Evolutionary conservation across 92 coral and sea anemone genomes (phyloP).

Genomic region (Parazoanthus darwini): DNA sequence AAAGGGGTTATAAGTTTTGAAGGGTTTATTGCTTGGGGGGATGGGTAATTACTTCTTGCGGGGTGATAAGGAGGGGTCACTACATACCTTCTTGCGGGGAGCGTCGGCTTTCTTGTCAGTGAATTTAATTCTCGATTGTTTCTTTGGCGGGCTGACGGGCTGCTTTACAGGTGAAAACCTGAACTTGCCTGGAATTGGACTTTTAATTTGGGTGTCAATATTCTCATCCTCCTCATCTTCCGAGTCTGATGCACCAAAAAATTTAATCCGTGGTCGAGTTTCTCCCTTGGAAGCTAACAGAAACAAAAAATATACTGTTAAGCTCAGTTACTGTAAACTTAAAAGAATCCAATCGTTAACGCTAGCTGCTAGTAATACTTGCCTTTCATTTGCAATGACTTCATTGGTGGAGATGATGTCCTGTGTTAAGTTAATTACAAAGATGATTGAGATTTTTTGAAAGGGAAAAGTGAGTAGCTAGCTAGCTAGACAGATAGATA

Average conservation of each 20-base stretch:
- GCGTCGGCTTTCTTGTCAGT: slow-evolving; percentile 33
- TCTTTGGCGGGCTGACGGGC: slow-evolving; percentile 20
- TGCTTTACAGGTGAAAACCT: slow-evolving; percentile 20
- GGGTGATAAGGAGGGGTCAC: too few species aligned
- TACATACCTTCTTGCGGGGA: slow-evolving; percentile 22
- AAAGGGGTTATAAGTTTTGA: too few species aligned
- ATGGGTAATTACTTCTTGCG: too few species aligned
- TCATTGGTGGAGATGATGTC: slow-evolving; percentile 10
- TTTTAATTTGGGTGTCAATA: slow-evolving; percentile 7
- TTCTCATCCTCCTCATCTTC: slow-evolving; percentile 49
- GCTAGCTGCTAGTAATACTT: neutral
- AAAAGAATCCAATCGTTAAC: neutral
- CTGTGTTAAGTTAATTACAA: neutral
- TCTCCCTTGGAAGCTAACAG: slow-evolving; percentile 19
- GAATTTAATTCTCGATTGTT: slow-evolving; percentile 34
- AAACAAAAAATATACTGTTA: neutral
- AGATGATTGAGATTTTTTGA: neutral
- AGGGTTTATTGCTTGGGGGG: too few species aligned
- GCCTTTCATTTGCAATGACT: slow-evolving; percentile 1
- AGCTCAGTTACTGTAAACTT: neutral
- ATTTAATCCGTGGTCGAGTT: slow-evolving; percentile 56
- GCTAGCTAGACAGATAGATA: neutral
- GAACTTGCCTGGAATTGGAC: slow-evolving; percentile 27
- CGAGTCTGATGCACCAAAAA: slow-evolving; percentile 53
- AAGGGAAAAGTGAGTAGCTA: neutral